A percentile compares a stretch with the other conserved stretches of the same genome.
These are phyloP conservation scores for Agrochola litura DNA, from an alignment of 2,888 invertebrate species.

Conservation along the genomic window DNA sequence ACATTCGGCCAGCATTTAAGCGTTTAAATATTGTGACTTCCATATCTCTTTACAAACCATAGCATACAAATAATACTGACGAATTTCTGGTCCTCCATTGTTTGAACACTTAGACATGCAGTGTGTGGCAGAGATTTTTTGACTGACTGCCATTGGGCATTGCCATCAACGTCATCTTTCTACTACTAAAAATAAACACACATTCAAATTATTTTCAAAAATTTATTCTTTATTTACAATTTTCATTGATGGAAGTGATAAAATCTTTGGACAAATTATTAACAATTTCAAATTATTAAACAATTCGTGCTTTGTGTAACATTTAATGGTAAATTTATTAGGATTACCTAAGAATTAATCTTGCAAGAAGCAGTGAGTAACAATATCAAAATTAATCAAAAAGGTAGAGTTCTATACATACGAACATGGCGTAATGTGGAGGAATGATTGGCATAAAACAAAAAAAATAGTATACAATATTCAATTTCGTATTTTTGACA, in stretches of 20 bases:
- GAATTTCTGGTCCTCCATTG: background rate
- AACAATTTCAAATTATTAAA: slow-evolving; percentile 41
- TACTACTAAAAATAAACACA: slow-evolving; percentile 25
- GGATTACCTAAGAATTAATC: background rate
- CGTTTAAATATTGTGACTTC: background rate
- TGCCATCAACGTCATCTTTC: background rate
- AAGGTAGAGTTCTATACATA: background rate
- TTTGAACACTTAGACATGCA: background rate
- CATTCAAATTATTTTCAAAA: slow-evolving; percentile 49
- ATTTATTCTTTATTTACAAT: slow-evolving; percentile 63
- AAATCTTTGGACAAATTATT: slow-evolving; percentile 60
- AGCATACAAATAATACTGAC: background rate
- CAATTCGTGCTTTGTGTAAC: slow-evolving; percentile 47
- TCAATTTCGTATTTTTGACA: background rate
- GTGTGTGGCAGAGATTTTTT: background rate
- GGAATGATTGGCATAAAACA: background rate
- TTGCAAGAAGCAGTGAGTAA: slow-evolving; percentile 32
- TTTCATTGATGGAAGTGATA: slow-evolving; percentile 56
- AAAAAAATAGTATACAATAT: background rate
- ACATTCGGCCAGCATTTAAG: background rate
- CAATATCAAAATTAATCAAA: background rate
- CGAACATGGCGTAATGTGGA: background rate
- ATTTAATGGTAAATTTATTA: slow-evolving; percentile 13
- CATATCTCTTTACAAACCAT: background rate
- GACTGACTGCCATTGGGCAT: background rate